Evolutionary conservation across 2,113 vertebrate genomes (phyloP), one percentile per base, ranked within the genome.

Genomic region (Saiga tatarica): DNA sequence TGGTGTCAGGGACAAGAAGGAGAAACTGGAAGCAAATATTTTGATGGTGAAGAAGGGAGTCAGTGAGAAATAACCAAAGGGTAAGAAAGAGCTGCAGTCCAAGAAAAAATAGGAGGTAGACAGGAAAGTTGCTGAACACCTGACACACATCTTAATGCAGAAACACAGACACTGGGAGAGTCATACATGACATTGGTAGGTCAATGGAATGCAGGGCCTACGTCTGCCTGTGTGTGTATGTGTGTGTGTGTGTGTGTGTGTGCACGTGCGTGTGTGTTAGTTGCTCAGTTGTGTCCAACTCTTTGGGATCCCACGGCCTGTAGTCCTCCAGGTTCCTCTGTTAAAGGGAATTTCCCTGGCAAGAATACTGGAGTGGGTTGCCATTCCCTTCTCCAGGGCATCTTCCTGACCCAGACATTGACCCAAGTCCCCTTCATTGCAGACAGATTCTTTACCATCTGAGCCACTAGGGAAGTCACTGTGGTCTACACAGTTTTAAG

Each of bases 201-300:
- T 55, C 87, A 55, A 2, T 11, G n/a, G 88, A 39, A 78, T 7
- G 10, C 10, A 78, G 55, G 64, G 21, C 30, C 1, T 13, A 26
- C 26, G 45, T 79, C 55, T 52, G 59, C 17, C 16, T 19, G 0
- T 19, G 62, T n/a, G 33, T 33, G 6, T 3, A 13, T n/a, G n/a
- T 7, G 59, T 6, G 26, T 62, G 60, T 16, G 60, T 7, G 6
- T 16, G 30, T 3, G 6, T 7, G 28, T 16, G 1, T 3, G 14
- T 33, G 14, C 3, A 3, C 0, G 28, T 3, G 59, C 1, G 59
- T 62, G 30, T 16, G 60, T 16, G 7, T 7, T 33, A 62, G 60
- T 33, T 0, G 60, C 30, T 64, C 15, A n/a, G 62, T 67, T 16
- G 1, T 67, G 62, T 19, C 62, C 62, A 67, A 1, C 33, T 67